Base-by-base conservation (phyloP, 2,888 invertebrate species). In the Heliconius cydno region DNA sequence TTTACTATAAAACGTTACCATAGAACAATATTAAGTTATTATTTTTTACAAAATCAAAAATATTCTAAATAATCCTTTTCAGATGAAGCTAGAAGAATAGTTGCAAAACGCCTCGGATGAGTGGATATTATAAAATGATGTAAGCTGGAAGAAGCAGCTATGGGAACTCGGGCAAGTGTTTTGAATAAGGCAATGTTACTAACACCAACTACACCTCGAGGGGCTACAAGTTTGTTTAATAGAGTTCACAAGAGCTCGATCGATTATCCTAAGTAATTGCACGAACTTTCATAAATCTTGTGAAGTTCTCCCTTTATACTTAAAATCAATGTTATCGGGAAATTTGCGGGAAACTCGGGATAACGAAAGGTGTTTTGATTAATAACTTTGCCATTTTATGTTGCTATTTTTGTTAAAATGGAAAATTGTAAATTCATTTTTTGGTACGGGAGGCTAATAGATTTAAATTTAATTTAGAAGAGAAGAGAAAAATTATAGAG, bases 191-290 rank as follows among this genome's bases (percentile, higher is more conserved):
- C 34, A 34, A n/a, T 34, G 15, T 70, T 25, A 70, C 73, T 15
- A 60, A 57, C 34, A 73, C 75, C 28, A 46, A 75, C 65, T 66
- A 66, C 30, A 41, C 41, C 65, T 75, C 75, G 12, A 30, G 63
- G 15, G 75, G 38, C 28, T 75, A 75, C 46, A 75, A 75, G 41
- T 75, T 75, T 60, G 73, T 12, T 74, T 75, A 75, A 63, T 75
- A 75, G 75, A 75, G 75, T 75, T 75, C 46, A 65, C 75, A 46
- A 75, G 73, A 73, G 75, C 75, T 1, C 46, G 63, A 75, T 75
- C 75, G 75, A 75, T 75, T 75, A 75, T 75, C 46, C 46, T 75
- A 63, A 63, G 75, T 73, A 73, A 73, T 73, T 73, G 73, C 60
- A 60, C 34, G 73, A 73, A 73, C 60, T 73, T 73, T 73, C 57